Evolutionary conservation across 2,888 invertebrate species (phyloP).

Genomic region (Tanaodytes sp.): DNA sequence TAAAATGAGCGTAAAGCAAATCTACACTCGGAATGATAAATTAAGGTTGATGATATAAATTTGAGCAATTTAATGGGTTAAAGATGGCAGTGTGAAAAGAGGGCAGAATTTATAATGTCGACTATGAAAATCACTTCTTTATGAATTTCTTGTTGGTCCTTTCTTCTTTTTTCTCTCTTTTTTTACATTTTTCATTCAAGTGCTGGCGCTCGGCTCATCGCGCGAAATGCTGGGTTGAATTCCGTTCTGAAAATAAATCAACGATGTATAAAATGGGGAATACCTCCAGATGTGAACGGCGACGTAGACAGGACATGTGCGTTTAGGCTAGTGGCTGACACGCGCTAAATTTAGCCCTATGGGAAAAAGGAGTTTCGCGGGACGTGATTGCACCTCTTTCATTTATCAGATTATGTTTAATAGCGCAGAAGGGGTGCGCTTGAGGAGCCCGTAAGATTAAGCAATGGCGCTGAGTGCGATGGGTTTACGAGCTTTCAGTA

Average conservation of each 20-base stretch:
- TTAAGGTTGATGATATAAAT: background rate
- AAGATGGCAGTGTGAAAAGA: constrained; percentile 1
- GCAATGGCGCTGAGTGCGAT: constrained; percentile 14
- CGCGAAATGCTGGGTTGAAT: constrained; percentile 32
- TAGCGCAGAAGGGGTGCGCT: background rate
- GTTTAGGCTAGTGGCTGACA: constrained; percentile 64
- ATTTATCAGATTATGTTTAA: constrained; percentile 17
- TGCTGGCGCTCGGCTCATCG: constrained; percentile 30
- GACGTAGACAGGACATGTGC: constrained; percentile 62
- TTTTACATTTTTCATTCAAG: constrained; percentile 10
- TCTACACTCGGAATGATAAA: too few species aligned
- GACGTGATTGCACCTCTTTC: constrained; percentile 56
- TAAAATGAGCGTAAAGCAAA: too few species aligned
- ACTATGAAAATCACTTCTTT: constrained; percentile 27
- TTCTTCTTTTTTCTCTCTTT: constrained; percentile 4
- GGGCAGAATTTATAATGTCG: background rate
- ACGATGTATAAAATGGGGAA: constrained; percentile 40
- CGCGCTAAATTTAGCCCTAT: constrained; percentile 71
- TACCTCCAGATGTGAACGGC: constrained; percentile 50
- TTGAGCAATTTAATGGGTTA: constrained; percentile 7
- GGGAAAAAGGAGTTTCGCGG: constrained; percentile 67
- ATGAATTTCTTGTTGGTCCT: too few species aligned
- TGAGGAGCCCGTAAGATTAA: constrained; percentile 6
- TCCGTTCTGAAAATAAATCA: constrained; percentile 63
- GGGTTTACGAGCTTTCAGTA: too few species aligned